Conservation (phyloP, 2,888 invertebrate species). For the Nasonovia ribisnigri region DNA sequence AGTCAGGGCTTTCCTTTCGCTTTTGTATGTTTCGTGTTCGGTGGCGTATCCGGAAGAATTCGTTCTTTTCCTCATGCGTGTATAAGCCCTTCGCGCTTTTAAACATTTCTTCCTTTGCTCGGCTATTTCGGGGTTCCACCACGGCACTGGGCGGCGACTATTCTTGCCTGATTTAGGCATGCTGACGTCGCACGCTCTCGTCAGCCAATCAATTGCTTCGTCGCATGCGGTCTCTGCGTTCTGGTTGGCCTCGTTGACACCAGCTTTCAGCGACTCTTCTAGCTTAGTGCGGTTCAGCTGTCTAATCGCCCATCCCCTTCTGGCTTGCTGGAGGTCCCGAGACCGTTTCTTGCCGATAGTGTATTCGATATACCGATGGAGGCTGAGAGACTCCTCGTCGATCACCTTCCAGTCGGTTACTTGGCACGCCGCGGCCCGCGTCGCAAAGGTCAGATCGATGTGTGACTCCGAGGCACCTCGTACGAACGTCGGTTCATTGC, state of each 20-base stretch:
- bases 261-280: too few relatives aligned
- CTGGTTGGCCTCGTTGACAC: too few relatives aligned
- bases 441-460: neutral
- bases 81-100: neutral
- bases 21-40: neutral
- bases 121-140: neutral
- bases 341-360: neutral
- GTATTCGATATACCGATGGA: neutral
- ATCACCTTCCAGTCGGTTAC: neutral
- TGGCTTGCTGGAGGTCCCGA: rapidly evolving
- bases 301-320: neutral
- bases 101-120: neutral
- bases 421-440: rapidly evolving
- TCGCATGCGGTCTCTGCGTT: too few relatives aligned
- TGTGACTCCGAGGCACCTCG: neutral
- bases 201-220: neutral
- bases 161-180: neutral
- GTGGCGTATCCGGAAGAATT: neutral
- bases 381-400: neutral
- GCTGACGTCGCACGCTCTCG: neutral
- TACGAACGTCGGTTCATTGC: too few relatives aligned
- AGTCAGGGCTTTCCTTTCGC: neutral
- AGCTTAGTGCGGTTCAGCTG: neutral
- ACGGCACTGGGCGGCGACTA: neutral
- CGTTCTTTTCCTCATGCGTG: neutral